A percentile compares a stretch with the other conserved stretches of the same genome.
Evolutionary conservation across 2,113 vertebrate species (phyloP).

Genomic region (Aphyosemion australe): DNA sequence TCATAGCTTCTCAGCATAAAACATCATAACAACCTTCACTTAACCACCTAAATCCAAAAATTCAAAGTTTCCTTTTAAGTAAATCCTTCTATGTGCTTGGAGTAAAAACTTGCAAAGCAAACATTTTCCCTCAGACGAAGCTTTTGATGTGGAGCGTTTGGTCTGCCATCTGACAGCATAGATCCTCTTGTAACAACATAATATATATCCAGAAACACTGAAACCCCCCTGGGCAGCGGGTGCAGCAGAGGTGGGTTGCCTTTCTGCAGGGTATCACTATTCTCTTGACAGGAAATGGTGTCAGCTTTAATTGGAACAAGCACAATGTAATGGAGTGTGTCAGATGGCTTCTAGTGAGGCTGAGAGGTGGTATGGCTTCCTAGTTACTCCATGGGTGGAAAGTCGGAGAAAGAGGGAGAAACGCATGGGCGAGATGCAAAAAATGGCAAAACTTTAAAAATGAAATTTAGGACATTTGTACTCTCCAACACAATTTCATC

Average conservation of each 20-base stretch:
- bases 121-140: constrained; percentile 3
- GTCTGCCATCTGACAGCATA: constrained; percentile 45
- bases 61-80: not conserved
- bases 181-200: constrained; percentile 65
- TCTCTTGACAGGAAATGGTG: constrained; percentile 76
- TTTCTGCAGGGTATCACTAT: constrained; percentile 61
- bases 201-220: constrained; percentile 61
- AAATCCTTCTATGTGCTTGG: not conserved
- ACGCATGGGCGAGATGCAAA: constrained; percentile 10
- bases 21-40: not conserved
- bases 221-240: constrained; percentile 44
- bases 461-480: constrained; percentile 17
- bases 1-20: not conserved
- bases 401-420: constrained; percentile 24
- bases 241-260: constrained; percentile 48
- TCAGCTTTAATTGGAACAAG: constrained; percentile 81
- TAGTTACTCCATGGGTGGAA: constrained; percentile 51
- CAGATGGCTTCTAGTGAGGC: constrained; percentile 66
- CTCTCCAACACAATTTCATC: constrained; percentile 18
- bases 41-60: not conserved
- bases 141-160: constrained; percentile 23
- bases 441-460: not conserved
- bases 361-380: constrained; percentile 46
- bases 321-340: constrained; percentile 74
- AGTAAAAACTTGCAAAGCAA: constrained; percentile 24